A percentile compares a stretch with the other conserved stretches of the same genome.
phyloP scores from a whole-genome alignment of 2,888 invertebrate species.

The Ophion ellenae region DNA sequence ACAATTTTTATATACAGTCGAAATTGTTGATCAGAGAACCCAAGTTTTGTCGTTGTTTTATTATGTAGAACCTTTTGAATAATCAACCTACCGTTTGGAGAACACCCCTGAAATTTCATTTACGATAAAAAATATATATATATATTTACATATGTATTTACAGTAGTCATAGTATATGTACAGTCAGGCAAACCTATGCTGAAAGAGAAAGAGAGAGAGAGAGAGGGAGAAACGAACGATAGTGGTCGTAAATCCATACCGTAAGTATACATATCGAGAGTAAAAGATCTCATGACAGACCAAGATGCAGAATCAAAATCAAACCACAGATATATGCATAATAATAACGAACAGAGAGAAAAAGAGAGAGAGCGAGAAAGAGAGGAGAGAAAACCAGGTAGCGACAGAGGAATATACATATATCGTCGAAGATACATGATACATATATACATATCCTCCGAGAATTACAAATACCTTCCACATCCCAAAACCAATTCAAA shows the following conservation, averaged over 20 bases:
- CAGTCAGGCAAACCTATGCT: constrained; percentile 68
- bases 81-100: background rate
- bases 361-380: constrained; percentile 31
- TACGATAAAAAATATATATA: background rate
- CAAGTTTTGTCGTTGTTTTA: background rate
- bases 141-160: constrained; percentile 41
- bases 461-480: background rate
- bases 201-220: constrained; percentile 48
- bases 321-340: constrained; percentile 64
- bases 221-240: constrained; percentile 8
- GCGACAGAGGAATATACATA: background rate
- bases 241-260: constrained; percentile 34
- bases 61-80: background rate
- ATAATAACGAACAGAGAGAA: constrained; percentile 55
- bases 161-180: constrained; percentile 50
- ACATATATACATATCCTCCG: background rate
- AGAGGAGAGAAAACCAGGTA: background rate
- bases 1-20: background rate
- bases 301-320: constrained; percentile 67
- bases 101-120: background rate
- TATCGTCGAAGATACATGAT: constrained; percentile 6
- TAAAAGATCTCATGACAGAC: constrained; percentile 52
- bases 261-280: constrained; percentile 33
- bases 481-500: background rate
- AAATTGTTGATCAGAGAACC: background rate